A percentile compares a stretch with the other conserved stretches of the same genome.
Conservation (phyloP, 53 echinoderm and acorn worm species). For the Holothuria scabra region DNA sequence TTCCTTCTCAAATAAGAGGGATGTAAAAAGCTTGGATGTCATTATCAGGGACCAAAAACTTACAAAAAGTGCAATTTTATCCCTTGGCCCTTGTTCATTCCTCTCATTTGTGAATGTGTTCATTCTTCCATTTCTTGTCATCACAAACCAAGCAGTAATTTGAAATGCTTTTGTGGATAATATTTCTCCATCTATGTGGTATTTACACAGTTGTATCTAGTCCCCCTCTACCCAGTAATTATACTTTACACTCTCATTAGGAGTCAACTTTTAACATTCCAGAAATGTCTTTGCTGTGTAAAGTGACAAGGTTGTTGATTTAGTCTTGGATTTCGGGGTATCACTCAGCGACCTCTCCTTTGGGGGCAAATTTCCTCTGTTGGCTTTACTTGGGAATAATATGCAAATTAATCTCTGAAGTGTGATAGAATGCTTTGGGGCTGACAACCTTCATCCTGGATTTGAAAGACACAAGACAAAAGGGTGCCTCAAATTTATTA, state of each 20-base stretch:
- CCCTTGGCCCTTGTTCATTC: no score
- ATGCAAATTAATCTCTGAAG: conserved; percentile 28
- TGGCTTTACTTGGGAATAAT: neutral
- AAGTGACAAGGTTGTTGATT: conserved; percentile 39
- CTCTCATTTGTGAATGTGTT: no score
- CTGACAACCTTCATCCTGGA: neutral
- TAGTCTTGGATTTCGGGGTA: conserved; percentile 10
- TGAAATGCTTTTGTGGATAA: no score
- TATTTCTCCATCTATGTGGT: neutral
- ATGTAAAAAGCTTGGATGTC: no score
- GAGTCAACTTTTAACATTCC: neutral
- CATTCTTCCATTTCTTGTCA: no score
- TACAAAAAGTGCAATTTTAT: no score
- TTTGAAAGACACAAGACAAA: neutral
- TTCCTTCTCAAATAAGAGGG: no score
- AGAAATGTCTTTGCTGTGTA: conserved; percentile 7
- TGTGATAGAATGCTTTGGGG: neutral
- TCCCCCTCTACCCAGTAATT: neutral
- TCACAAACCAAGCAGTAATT: no score
- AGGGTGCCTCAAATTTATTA: neutral
- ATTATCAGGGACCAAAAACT: no score
- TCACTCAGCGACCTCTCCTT: conserved; percentile 6
- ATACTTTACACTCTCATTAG: conserved; percentile 12
- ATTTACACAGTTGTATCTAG: neutral
- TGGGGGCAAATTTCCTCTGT: neutral